These are phyloP conservation scores for Conus ventricosus DNA, from an alignment of 1,140 invertebrate genomes.

Conservation along the genomic window DNA sequence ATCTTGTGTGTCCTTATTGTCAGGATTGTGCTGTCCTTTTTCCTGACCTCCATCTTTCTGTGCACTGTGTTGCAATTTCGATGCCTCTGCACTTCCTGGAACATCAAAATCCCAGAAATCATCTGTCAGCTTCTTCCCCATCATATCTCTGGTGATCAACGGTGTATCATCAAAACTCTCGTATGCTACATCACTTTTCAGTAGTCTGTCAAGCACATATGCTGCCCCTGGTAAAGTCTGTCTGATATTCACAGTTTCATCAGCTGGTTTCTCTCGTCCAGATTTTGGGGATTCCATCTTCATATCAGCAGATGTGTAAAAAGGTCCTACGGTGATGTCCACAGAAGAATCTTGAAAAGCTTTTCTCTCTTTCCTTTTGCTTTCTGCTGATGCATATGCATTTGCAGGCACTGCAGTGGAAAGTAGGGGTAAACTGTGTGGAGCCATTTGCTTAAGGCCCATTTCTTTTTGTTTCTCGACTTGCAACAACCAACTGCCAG, in stretches of 20 bases:
- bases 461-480: background rate
- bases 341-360: background rate
- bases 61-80: background rate
- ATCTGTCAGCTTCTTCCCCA: background rate
- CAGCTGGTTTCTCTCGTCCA: background rate
- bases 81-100: background rate
- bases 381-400: too few species aligned
- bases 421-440: background rate
- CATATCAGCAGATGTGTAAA: background rate
- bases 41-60: too few species aligned
- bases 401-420: background rate
- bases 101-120: slow-evolving; percentile 34
- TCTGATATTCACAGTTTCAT: background rate
- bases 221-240: background rate
- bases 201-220: background rate
- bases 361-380: background rate
- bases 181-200: background rate
- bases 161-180: too few species aligned
- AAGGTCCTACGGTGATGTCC: background rate
- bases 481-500: background rate
- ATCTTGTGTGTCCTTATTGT: too few species aligned
- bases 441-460: background rate
- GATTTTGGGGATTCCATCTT: background rate
- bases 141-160: background rate
- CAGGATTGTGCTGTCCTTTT: too few species aligned